Base-by-base conservation (phyloP, 2,888 invertebrate species). In the Drosophila koepferae region DNA sequence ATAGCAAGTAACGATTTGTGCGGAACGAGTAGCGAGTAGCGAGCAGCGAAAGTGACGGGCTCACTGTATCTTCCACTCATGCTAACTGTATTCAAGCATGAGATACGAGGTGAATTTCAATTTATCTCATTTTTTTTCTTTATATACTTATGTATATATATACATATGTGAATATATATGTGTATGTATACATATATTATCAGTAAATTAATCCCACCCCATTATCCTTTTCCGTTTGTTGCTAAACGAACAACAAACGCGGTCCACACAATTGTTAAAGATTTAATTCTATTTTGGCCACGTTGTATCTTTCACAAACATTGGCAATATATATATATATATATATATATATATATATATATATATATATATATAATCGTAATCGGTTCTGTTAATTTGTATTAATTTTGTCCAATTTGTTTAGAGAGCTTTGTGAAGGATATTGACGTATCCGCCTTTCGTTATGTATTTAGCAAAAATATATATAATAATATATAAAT, bases 101-200 rank as follows among this genome's bases (percentile, higher is more conserved):
- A 81, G 72, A 77, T 74, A 78, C 81, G 81, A 84, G 87, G 85
- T 87, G 87, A 85, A 82, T 85, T 85, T 87, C 63, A 62, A 77
- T 82, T 77, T 75, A 66, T 86, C 81, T 68, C 40, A 48, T 10
- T 65, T 34, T 70, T 70, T n/a, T 72, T 63, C 44, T 53, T 12
- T 41, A 43, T 28, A 31, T 23, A 40, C 59, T 58, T 61, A 58
- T 7, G n/a, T 40, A 31, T 31, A 53, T 51, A 34, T 66, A 64
- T 63, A 31, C 48, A 43, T 40, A 40, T 43, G 18, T 49, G 38
- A 34, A 49, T 49, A 18, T 59, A 41, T 34, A 28, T 41, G 8
- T 58, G 48, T 61, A 36, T 20, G 38, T 55, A 58, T 51, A 46
- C 36, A 49, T 49, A 23, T 60, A 41, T 36, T 28, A 28, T 28